Evolutionary conservation across 2,888 invertebrate genomes (phyloP).

Genomic region (Pachydiplax longipennis): DNA sequence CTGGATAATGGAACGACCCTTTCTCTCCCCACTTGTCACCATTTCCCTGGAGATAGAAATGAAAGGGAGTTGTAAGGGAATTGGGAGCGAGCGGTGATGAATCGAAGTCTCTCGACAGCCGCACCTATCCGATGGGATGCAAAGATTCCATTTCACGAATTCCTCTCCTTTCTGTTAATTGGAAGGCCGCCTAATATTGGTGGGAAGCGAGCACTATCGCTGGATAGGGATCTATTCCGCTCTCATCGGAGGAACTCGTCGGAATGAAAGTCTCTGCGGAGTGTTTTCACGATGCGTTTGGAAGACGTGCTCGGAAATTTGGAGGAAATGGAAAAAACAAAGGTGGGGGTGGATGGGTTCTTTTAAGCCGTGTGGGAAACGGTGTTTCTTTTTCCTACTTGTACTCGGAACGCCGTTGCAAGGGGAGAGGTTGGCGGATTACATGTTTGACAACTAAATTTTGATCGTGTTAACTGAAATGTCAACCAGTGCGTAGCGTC

Average conservation of each 20-base stretch:
- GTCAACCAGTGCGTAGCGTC: too few relatives aligned
- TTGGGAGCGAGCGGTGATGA: not conserved
- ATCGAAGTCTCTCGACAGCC: not conserved
- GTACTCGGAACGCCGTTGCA: too few relatives aligned
- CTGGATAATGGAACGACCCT: not conserved
- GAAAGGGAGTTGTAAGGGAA: not conserved
- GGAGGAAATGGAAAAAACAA: not conserved
- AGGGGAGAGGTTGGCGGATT: too few relatives aligned
- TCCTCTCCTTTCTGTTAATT: not conserved
- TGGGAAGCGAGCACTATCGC: not conserved
- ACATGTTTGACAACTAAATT: too few relatives aligned
- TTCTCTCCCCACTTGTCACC: not conserved
- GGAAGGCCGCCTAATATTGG: not conserved
- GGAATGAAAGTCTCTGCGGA: not conserved
- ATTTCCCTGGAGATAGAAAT: not conserved
- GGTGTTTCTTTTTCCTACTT: not conserved
- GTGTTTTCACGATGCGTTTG: not conserved
- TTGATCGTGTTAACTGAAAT: too few relatives aligned
- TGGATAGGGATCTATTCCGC: not conserved
- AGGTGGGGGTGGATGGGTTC: not conserved
- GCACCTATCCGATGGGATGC: not conserved
- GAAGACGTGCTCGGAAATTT: not conserved
- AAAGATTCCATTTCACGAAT: not conserved
- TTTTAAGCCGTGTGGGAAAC: not conserved
- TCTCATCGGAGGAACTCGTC: not conserved